These are phyloP conservation scores for Drosophila formosana DNA, from an alignment of 2,888 invertebrate genomes.

Conservation along the genomic window DNA sequence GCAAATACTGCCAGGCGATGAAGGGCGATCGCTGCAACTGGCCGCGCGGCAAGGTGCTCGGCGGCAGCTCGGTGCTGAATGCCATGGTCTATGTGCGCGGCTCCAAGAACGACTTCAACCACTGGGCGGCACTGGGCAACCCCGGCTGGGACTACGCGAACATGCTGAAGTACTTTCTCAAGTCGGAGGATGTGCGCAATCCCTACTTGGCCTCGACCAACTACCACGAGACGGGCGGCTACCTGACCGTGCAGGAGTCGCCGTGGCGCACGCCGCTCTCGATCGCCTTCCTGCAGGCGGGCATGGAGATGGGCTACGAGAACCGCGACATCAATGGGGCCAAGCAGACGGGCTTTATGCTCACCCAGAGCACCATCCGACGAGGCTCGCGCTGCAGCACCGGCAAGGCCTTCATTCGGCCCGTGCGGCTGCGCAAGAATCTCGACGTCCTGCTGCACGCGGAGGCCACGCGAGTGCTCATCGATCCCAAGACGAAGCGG, in stretches of 20 bases:
- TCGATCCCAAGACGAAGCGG: conserved; percentile 89
- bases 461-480: conserved; percentile 90
- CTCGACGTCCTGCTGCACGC: conserved; percentile 92
- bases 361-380: conserved; percentile 93
- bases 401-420: conserved; percentile 94
- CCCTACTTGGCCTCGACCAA: conserved; percentile 91
- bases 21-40: conserved; percentile 94
- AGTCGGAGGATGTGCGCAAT: conserved; percentile 95
- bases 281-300: conserved; percentile 93
- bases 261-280: conserved; percentile 93
- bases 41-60: conserved; percentile 96
- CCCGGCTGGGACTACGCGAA: conserved; percentile 94
- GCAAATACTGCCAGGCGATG: conserved; percentile 95
- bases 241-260: conserved; percentile 93
- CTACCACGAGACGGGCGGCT: conserved; percentile 92
- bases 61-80: conserved; percentile 94
- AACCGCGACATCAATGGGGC: conserved; percentile 93
- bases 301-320: conserved; percentile 92
- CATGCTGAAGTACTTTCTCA: conserved; percentile 93
- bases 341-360: conserved; percentile 94
- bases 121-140: conserved; percentile 93
- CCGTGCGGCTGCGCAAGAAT: conserved; percentile 91
- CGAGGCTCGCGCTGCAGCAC: conserved; percentile 94
- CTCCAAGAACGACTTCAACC: conserved; percentile 93
- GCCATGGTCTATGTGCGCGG: conserved; percentile 97